A percentile compares a stretch with the other conserved stretches of the same genome.
Conservation (phyloP, 2,797 vertebrate genomes). For the Tenualosa thibaudeaui region DNA sequence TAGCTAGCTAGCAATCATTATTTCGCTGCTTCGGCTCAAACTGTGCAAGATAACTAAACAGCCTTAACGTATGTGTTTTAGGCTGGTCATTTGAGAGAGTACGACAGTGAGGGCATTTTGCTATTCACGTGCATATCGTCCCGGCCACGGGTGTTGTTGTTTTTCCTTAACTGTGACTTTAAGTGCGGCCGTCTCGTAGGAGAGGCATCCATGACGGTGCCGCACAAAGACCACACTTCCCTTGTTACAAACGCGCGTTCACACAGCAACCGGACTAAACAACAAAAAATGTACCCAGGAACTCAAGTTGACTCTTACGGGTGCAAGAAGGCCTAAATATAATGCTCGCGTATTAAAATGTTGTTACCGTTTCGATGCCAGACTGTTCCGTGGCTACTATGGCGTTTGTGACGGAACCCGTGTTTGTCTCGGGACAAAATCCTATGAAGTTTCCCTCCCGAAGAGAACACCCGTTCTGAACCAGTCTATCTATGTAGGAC, state of each 20-base stretch:
- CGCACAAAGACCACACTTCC: slow-evolving; percentile 74
- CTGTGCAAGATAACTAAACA: background rate
- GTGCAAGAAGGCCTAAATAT: background rate
- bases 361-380: slow-evolving; percentile 55
- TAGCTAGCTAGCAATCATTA: slow-evolving; percentile 3
- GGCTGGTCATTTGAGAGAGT: background rate
- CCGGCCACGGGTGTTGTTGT: background rate
- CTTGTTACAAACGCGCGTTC: slow-evolving; percentile 70
- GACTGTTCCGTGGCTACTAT: slow-evolving; percentile 57
- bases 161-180: background rate
- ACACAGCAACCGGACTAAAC: slow-evolving; percentile 73
- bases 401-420: slow-evolving; percentile 62
- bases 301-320: background rate
- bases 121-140: background rate
- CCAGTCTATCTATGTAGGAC: slow-evolving; percentile 69
- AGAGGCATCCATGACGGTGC: slow-evolving; percentile 56
- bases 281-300: slow-evolving; percentile 59
- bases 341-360: background rate
- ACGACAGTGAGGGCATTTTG: background rate
- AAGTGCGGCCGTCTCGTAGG: slow-evolving; percentile 13
- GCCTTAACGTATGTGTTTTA: background rate
- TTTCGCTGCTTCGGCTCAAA: background rate
- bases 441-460: slow-evolving; percentile 84
- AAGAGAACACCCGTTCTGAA: slow-evolving; percentile 79
- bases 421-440: slow-evolving; percentile 76